These are phyloP conservation scores for Erethizon dorsatum DNA, from an alignment of 2,797 vertebrate species.

Conservation along the genomic window DNA sequence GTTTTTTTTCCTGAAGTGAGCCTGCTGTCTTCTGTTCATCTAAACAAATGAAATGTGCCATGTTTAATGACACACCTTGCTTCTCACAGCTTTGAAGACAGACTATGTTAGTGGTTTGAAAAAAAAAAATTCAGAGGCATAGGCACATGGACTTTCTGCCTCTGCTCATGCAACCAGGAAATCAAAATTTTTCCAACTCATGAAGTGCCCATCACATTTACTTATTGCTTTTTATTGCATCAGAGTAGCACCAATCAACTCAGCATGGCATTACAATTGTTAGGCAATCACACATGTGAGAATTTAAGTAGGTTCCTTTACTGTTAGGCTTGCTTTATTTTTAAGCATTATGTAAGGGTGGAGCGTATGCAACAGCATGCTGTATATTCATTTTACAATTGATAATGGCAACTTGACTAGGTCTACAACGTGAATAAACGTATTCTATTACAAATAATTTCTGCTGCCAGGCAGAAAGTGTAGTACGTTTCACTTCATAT, in stretches of 20 bases:
- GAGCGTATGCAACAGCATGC: accelerated
- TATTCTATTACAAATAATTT: neutral
- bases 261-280: neutral
- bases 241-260: neutral
- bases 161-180: neutral
- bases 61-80: neutral
- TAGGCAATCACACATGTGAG: neutral
- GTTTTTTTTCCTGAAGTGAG: neutral
- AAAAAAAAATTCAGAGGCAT: neutral
- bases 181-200: neutral
- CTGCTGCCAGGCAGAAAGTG: neutral
- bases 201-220: neutral
- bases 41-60: neutral
- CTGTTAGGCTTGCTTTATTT: neutral
- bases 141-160: neutral
- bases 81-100: constrained; percentile 17
- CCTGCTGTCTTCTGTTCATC: neutral
- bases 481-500: neutral
- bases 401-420: neutral
- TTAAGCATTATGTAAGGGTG: neutral
- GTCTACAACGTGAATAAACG: neutral
- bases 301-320: neutral
- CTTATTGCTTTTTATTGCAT: constrained; percentile 9
- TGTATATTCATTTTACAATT: neutral
- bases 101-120: neutral